Conservation (phyloP, 2,888 invertebrate species). For the Eupeodes luniger region DNA sequence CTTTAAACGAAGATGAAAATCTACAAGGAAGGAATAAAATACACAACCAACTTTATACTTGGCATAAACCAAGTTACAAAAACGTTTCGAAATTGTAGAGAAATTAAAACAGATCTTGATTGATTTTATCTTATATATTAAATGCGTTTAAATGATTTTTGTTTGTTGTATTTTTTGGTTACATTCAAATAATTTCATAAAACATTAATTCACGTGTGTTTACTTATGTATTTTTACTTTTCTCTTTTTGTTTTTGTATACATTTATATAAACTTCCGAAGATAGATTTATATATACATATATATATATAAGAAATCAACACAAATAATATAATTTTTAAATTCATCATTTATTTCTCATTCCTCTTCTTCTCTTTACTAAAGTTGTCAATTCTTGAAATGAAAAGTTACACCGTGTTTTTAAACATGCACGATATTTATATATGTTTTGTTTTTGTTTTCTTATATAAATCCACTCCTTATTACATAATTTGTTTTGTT, state of each 20-base stretch:
- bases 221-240: constrained; percentile 46
- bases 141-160: constrained; percentile 72
- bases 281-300: constrained; percentile 39
- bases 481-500: constrained; percentile 38
- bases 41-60: too few relatives aligned
- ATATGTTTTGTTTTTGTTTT: too few relatives aligned
- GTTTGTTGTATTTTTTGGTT: constrained; percentile 69
- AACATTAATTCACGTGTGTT: constrained; percentile 71
- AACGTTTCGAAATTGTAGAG: neutral
- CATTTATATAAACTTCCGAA: constrained; percentile 70
- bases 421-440: constrained; percentile 14
- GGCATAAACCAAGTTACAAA: neutral
- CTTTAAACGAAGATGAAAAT: too few relatives aligned
- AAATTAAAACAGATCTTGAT: constrained; percentile 36
- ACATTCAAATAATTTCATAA: constrained; percentile 75
- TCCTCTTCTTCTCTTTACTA: neutral
- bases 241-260: constrained; percentile 48
- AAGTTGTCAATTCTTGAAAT: constrained; percentile 27
- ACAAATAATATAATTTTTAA: constrained; percentile 26
- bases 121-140: constrained; percentile 65
- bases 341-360: constrained; percentile 25
- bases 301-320: constrained; percentile 59
- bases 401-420: constrained; percentile 49
- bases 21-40: too few relatives aligned
- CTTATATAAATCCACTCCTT: constrained; percentile 57